These are phyloP conservation scores for Apodemia zela DNA, from an alignment of 2,888 invertebrate species.

Conservation along the genomic window DNA sequence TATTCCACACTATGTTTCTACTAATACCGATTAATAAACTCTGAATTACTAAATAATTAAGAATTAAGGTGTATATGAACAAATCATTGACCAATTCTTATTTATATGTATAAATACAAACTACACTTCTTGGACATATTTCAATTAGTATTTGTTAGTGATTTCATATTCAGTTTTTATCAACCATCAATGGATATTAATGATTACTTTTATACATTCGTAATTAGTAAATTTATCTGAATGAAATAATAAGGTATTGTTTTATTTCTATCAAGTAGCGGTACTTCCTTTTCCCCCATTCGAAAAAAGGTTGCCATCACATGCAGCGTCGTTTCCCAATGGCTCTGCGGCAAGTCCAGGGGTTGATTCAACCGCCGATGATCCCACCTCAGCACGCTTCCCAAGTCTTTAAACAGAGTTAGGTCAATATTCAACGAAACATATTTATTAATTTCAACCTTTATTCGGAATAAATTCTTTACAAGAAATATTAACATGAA, in stretches of 20 bases:
- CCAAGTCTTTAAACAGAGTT: conserved; percentile 55
- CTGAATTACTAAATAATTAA: no score
- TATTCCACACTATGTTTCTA: no score
- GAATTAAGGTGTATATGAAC: no score
- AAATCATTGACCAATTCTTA: not conserved
- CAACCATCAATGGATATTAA: not conserved
- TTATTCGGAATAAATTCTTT: conserved; percentile 72
- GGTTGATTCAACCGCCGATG: conserved; percentile 47
- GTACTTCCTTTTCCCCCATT: conserved; percentile 38
- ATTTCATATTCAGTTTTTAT: conserved; percentile 8
- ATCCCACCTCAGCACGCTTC: conserved; percentile 41
- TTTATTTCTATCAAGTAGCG: conserved; percentile 2
- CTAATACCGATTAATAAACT: no score
- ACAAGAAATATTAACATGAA: conserved; percentile 51
- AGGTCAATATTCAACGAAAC: conserved; percentile 66
- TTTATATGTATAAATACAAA: not conserved
- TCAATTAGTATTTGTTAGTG: not conserved
- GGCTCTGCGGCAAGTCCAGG: conserved; percentile 52
- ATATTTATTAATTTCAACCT: conserved; percentile 58
- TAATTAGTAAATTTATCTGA: not conserved
- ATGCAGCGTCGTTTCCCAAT: conserved; percentile 49
- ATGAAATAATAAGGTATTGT: not conserved
- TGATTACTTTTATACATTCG: not conserved
- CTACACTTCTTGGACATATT: not conserved
- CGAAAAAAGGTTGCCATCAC: conserved; percentile 42